phyloP scores from a whole-genome alignment of 2,888 invertebrate genomes.

The Byasa hedistus region DNA sequence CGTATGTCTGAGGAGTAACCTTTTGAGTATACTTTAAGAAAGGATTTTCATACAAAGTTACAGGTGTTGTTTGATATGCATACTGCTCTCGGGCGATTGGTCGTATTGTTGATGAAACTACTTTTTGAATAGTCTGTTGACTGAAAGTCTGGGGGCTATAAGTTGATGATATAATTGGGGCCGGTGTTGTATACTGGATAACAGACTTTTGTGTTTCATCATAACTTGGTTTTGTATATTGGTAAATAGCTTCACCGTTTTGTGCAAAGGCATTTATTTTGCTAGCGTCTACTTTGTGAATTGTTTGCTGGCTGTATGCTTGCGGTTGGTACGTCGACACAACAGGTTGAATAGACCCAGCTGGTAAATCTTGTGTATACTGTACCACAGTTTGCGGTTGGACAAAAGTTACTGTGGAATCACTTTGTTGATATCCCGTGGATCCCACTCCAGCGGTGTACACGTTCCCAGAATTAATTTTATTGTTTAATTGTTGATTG shows the following conservation, averaged over 20 bases:
- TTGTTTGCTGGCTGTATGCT: conserved; percentile 54
- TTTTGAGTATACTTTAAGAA: conserved; percentile 36
- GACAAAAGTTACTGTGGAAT: conserved; percentile 40
- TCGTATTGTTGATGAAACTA: conserved; percentile 37
- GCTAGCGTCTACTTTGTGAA: conserved; percentile 55
- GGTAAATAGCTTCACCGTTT: conserved; percentile 40
- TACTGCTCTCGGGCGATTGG: conserved; percentile 27
- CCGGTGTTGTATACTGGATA: conserved; percentile 50
- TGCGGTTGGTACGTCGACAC: conserved; percentile 57
- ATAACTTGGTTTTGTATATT: conserved; percentile 47
- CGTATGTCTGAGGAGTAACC: conserved; percentile 32
- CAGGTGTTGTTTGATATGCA: conserved; percentile 33
- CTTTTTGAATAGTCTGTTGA: conserved; percentile 54
- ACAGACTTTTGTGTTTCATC: conserved; percentile 54
- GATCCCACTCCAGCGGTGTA: conserved; percentile 24
- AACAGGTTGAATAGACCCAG: conserved; percentile 37
- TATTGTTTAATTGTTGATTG: conserved; percentile 52
- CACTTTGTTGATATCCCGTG: conserved; percentile 33
- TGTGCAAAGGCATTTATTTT: conserved; percentile 48
- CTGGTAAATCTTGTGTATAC: conserved; percentile 47
- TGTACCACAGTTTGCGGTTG: conserved; percentile 38
- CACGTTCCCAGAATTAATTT: conserved; percentile 42
- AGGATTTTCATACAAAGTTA: conserved; percentile 39
- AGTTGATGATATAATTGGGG: conserved; percentile 45
- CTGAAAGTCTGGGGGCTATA: conserved; percentile 57